Evolutionary conservation across 2,113 vertebrate species (phyloP), one percentile per base, ranked within the genome.

Genomic region (Alexandromys fortis): DNA sequence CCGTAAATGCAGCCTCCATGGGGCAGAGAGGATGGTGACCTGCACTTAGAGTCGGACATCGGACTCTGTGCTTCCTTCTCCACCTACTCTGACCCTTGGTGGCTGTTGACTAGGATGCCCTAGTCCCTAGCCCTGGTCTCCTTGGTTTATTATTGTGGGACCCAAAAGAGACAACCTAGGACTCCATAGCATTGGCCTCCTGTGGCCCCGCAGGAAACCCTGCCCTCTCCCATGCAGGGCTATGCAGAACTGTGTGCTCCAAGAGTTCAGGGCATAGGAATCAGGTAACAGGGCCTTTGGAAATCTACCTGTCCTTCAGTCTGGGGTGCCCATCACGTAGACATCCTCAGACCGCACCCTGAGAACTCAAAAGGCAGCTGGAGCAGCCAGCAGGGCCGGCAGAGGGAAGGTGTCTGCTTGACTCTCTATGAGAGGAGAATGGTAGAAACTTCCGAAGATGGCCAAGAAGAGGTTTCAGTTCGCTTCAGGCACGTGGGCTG

Each of bases 121-220:
- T 28, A n/a, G 22, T 78, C 76, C 73, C 26, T 14, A 67, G 24
- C n/a, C 81, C 58, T 21, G 16, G 75, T 30, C 73, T 86, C 87
- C 42, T 63, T 1, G 0, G 7, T 1, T 30, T 12, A 12, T 45
- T 35, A 35, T 0, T 17, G 67, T 28, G 33, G 61, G 55, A 35
- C 33, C 89, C 72, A 88, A 52, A 85, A 45, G 47, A 92, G 49
- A 63, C 61, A 42, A 45, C 16, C 55, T 67, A 30, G 13, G 49
- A n/a, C 45, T 75, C 22, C 2, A 38, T 90, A 90, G 78, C 55
- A 16, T 85, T 81, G 6, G 65, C 33, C n/a, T 7, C 35, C 14
- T 7, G 6, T 0, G 11, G 38, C 24, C 73, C 5, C 7, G 55
- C 52, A 9, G 0, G 81, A 77, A 67, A 65, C 38, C 6, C 24